Evolutionary conservation across 2,113 vertebrate genomes (phyloP).

Genomic region (Sterna hirundo): DNA sequence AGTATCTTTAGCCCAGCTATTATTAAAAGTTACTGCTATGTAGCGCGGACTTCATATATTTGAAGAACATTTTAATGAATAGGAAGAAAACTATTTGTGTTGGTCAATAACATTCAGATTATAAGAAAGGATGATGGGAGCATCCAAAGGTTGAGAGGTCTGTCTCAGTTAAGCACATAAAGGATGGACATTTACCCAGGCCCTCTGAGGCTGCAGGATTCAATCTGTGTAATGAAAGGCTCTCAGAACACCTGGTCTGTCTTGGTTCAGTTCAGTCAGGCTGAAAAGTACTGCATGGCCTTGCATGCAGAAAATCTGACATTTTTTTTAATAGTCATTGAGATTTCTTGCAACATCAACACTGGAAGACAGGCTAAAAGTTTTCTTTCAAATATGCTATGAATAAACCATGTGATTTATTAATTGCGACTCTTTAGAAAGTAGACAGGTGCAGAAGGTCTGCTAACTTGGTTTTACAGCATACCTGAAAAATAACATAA

Average conservation of each 20-base stretch:
- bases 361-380: not conserved
- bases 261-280: not conserved
- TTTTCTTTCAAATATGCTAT: not conserved
- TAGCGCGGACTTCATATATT: not conserved
- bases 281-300: not conserved
- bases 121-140: not conserved
- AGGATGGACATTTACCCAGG: not conserved
- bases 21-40: not conserved
- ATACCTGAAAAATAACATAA: not conserved
- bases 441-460: not conserved
- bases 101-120: not conserved
- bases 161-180: not conserved
- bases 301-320: not conserved
- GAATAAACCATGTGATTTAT: conserved; percentile 9
- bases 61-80: not conserved
- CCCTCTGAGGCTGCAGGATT: not conserved
- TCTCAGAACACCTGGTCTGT: not conserved
- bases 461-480: not conserved
- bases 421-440: conserved; percentile 5
- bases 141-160: not conserved
- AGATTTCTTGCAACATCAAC: not conserved
- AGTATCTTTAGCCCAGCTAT: not conserved
- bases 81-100: conserved; percentile 1
- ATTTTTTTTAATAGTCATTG: not conserved
- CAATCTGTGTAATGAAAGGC: not conserved